Conservation (phyloP, 2,797 vertebrate species). For the Tenualosa thibaudeaui region DNA sequence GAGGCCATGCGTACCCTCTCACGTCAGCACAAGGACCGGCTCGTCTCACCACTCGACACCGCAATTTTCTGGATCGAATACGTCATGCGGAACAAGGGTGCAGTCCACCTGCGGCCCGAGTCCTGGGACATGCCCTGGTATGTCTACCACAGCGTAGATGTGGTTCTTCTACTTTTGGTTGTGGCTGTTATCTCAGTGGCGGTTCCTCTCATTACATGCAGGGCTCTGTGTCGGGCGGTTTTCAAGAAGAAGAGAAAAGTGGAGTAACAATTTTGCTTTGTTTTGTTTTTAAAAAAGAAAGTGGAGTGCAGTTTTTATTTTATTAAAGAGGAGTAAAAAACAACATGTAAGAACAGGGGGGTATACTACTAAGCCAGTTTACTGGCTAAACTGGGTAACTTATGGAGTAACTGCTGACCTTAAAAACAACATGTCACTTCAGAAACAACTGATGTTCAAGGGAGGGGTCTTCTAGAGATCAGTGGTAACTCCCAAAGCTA, state of each 20-base stretch:
- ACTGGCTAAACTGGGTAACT: too few species aligned
- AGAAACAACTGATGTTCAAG: too few species aligned
- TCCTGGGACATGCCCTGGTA: constrained; percentile 46
- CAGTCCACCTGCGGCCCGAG: constrained; percentile 42
- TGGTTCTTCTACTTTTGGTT: constrained; percentile 27
- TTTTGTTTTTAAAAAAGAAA: too few species aligned
- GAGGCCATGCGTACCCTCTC: constrained; percentile 47
- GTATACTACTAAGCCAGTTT: too few species aligned
- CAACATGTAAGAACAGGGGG: too few species aligned
- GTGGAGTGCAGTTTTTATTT: too few species aligned
- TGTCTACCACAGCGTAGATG: constrained; percentile 49
- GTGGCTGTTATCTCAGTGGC: constrained; percentile 16
- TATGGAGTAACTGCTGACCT: too few species aligned
- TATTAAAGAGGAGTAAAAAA: too few species aligned
- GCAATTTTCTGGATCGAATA: constrained; percentile 55
- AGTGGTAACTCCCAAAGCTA: too few species aligned
- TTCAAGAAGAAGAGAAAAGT: constrained; percentile 35
- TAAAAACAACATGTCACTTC: too few species aligned
- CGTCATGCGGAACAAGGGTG: constrained; percentile 52
- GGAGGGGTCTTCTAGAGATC: too few species aligned
- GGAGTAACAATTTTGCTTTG: neutral
- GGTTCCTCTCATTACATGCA: constrained; percentile 16
- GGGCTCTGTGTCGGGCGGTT: constrained; percentile 25
- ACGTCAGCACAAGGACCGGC: constrained; percentile 46
- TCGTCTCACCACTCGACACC: constrained; percentile 41